Evolutionary conservation across 2,797 vertebrate species (phyloP), one percentile per base, ranked within the genome.

Genomic region (Muraenolepis orangiensis): DNA sequence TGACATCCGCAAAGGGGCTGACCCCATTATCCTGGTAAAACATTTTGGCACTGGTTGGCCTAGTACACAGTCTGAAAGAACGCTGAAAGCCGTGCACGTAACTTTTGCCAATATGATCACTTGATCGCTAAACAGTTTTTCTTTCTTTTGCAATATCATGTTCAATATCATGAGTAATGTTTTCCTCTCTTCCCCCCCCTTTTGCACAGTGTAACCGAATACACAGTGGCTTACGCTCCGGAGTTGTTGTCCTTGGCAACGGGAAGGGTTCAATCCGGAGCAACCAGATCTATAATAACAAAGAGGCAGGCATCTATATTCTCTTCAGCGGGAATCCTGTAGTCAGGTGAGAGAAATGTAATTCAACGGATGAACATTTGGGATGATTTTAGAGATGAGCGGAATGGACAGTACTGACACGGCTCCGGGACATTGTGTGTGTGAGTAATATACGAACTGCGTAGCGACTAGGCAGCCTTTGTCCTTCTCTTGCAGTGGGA

Each of bases 251-350:
- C 78, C 94, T 96, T 82, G 96, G 96, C 87, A 97, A 96, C 69
- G 96, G 96, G 74, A 97, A 93, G 92, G 96, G 96, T 80, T 90
- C 95, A 87, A 95, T 97, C 90, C 93, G 94, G 76, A 97, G 95
- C 92, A 97, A 97, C 91, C 94, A 93, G 84, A 98, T 98, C 91
- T 97, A 95, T 79, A 95, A 96, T 87, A 98, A 99, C 91, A 97
- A 97, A 87, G 96, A 98, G 84, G 96, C 96, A n/a, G 97, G 96
- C 76, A 95, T 98, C 86, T 97, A 97, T 86, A 95, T 98, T 87
- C 93, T 97, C 74, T 96, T 95, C 89, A 95, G 96, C 0, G 96
- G 96, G 79, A 97, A 96, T 85, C 96, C 95, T 38, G 82, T 96
- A 28, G 96, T 96, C 89, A 96, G 95, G 96, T 98, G 91, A 2